phyloP scores from a whole-genome alignment of 2,113 vertebrate species.

The Pelmatolapia mariae region DNA sequence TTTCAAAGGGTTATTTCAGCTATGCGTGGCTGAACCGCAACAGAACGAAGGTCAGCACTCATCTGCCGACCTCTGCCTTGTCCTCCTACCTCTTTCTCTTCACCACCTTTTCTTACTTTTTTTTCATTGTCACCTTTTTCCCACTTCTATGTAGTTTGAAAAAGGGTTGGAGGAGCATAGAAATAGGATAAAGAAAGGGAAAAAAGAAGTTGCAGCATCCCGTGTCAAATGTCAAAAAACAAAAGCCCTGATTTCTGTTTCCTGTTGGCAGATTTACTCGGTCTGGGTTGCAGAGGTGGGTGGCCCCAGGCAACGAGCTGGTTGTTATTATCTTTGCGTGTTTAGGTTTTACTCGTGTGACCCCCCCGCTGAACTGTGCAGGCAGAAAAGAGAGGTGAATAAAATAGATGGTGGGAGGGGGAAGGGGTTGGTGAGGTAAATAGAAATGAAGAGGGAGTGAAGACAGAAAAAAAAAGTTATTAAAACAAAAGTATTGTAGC shows the following conservation, averaged over 20 bases:
- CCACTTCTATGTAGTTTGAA: background rate
- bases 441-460: conserved; percentile 10
- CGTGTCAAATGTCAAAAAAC: conserved; percentile 39
- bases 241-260: background rate
- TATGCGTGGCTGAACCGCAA: conserved; percentile 64
- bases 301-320: conserved; percentile 6
- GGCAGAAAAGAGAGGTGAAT: background rate
- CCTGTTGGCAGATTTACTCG: background rate
- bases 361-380: conserved; percentile 50
- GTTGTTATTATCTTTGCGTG: background rate
- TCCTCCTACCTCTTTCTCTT: background rate
- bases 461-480: conserved; percentile 45
- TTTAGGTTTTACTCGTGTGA: conserved; percentile 5
- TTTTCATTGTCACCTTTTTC: background rate
- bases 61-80: background rate
- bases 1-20: conserved; percentile 49
- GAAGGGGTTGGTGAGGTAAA: background rate
- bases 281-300: conserved; percentile 34
- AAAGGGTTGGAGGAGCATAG: background rate
- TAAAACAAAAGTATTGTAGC: conserved; percentile 68
- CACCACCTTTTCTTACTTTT: background rate
- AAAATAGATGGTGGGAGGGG: background rate
- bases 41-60: conserved; percentile 54
- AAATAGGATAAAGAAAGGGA: background rate
- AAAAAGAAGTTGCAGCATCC: background rate